Conservation (phyloP, 1,140 invertebrate species). For the Papilio polytes region DNA sequence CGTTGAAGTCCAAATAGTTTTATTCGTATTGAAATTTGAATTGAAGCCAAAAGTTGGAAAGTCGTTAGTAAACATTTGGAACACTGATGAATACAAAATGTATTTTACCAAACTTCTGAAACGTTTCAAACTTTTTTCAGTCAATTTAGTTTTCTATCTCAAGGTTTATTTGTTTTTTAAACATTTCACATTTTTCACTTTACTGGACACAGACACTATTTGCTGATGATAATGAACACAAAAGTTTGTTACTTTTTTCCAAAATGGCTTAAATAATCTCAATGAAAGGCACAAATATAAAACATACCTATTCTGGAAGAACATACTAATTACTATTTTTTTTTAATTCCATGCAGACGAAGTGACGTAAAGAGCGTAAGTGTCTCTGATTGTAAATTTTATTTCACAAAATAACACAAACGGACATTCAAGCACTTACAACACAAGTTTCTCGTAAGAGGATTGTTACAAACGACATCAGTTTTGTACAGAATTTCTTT, state of each 20-base stretch:
- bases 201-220: no score
- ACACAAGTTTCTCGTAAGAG: background rate
- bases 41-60: slow-evolving; percentile 24
- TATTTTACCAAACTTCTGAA: slow-evolving; percentile 1
- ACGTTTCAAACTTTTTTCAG: background rate
- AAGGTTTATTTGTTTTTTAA: background rate
- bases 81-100: slow-evolving; percentile 21
- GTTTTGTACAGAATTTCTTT: background rate
- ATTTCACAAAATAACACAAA: no score
- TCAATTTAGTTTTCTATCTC: background rate
- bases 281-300: no score
- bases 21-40: slow-evolving; percentile 15
- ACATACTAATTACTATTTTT: no score
- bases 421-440: no score
- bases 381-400: no score
- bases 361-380: no score
- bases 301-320: no score
- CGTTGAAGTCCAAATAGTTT: background rate
- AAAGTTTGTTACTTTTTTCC: no score
- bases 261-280: no score
- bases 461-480: background rate
- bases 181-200: background rate
- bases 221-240: no score
- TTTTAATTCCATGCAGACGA: no score
- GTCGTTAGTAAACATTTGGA: slow-evolving; percentile 21